Evolutionary conservation across 2,888 invertebrate genomes (phyloP).

Genomic region (Cryptus viduatorius): DNA sequence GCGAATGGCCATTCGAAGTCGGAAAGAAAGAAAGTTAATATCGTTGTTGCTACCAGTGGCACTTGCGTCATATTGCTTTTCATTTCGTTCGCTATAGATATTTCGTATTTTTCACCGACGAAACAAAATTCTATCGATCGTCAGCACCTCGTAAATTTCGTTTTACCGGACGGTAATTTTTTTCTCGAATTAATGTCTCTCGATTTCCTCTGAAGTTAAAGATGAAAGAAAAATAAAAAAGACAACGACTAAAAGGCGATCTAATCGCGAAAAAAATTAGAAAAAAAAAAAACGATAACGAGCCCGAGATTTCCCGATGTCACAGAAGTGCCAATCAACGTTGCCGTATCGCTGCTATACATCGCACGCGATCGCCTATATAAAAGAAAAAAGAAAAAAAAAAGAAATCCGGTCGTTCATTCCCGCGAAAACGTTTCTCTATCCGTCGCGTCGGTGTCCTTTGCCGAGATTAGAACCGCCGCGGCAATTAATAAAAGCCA

Average conservation of each 20-base stretch:
- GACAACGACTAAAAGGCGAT: too few species aligned
- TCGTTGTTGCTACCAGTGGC: too few species aligned
- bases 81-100: too few species aligned
- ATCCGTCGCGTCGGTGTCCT: slow-evolving; percentile 41
- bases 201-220: too few species aligned
- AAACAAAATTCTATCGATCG: too few species aligned
- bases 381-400: slow-evolving; percentile 11
- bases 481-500: slow-evolving; percentile 68
- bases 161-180: too few species aligned
- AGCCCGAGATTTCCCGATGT: slow-evolving; percentile 46
- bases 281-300: slow-evolving; percentile 34
- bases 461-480: slow-evolving; percentile 67
- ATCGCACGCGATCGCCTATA: background rate
- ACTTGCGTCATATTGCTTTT: too few species aligned
- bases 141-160: too few species aligned
- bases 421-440: slow-evolving; percentile 30
- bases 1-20: background rate
- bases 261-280: background rate
- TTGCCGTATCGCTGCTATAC: slow-evolving; percentile 17
- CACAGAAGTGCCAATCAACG: slow-evolving; percentile 46
- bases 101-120: too few species aligned
- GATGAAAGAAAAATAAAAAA: too few species aligned
- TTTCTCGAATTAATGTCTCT: too few species aligned
- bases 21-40: too few species aligned
- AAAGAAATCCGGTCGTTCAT: slow-evolving; percentile 50